Evolutionary conservation across 2,888 invertebrate species (phyloP).

Genomic region (Toxonevra muliebris): DNA sequence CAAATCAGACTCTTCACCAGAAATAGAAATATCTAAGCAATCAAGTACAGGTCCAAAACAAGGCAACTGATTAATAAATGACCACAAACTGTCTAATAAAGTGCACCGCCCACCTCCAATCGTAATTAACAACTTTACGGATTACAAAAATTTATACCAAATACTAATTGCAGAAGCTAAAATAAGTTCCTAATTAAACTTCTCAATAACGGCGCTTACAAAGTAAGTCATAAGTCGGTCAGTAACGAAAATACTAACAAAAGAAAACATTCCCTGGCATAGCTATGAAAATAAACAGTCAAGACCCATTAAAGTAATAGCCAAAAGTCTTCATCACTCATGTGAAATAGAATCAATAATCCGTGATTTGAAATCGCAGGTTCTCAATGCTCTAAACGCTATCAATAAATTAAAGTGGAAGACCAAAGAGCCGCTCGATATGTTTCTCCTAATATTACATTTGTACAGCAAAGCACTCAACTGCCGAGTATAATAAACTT

Average conservation of each 20-base stretch:
- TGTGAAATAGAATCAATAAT: conserved; percentile 17
- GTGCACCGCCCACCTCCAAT: too few species aligned
- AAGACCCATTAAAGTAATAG: conserved; percentile 21
- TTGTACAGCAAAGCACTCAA: conserved; percentile 21
- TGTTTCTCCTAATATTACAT: conserved; percentile 17
- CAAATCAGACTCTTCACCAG: too few species aligned
- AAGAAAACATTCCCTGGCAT: conserved; percentile 8
- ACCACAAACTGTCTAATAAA: too few species aligned
- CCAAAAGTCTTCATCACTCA: conserved; percentile 23
- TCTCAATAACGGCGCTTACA: too few species aligned
- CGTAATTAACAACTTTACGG: too few species aligned
- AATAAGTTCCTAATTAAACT: too few species aligned
- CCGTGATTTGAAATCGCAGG: conserved; percentile 15
- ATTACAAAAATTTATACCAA: too few species aligned
- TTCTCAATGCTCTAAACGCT: conserved; percentile 11
- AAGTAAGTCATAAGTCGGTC: conserved; percentile 12
- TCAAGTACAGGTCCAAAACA: too few species aligned
- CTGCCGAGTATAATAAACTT: conserved; percentile 17
- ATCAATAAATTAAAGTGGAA: conserved; percentile 14
- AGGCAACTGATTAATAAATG: too few species aligned
- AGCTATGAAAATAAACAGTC: conserved; percentile 23
- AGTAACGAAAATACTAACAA: conserved; percentile 16
- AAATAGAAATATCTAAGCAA: too few species aligned
- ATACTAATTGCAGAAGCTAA: too few species aligned
- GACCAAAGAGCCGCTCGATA: conserved; percentile 8